These are phyloP conservation scores for Adelphocoris suturalis DNA, from an alignment of 2,888 invertebrate genomes.

Conservation along the genomic window DNA sequence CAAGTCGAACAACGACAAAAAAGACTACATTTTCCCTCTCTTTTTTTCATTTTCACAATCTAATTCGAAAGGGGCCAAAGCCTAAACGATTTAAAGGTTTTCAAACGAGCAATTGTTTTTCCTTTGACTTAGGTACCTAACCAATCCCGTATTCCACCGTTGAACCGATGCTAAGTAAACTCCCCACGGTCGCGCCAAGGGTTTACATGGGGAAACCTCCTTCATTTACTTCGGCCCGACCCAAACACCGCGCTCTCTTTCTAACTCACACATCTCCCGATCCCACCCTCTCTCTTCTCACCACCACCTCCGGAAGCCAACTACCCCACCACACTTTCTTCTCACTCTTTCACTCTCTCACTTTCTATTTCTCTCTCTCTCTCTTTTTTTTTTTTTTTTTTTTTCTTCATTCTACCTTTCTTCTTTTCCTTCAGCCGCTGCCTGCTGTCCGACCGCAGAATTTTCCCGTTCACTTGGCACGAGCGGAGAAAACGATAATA, in stretches of 20 bases:
- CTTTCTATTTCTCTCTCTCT: background rate
- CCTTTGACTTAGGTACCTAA: background rate
- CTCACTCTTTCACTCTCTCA: background rate
- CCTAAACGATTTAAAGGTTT: slow-evolving; percentile 9
- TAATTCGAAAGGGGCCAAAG: background rate
- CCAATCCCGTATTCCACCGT: slow-evolving; percentile 3
- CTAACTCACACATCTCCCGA: background rate
- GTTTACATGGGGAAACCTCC: slow-evolving; percentile 5
- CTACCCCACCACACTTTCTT: background rate
- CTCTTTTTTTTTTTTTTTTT: background rate
- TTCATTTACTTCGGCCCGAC: background rate
- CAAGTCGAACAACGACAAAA: background rate
- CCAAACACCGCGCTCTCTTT: background rate
- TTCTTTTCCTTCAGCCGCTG: background rate
- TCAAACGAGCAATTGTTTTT: slow-evolving; percentile 9
- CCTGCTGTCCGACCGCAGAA: background rate
- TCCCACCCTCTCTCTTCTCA: background rate
- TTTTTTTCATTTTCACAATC: background rate
- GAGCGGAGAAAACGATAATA: slow-evolving; percentile 21
- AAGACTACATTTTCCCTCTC: background rate
- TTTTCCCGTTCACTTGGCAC: slow-evolving; percentile 25
- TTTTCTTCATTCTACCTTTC: background rate
- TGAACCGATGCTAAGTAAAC: slow-evolving; percentile 19
- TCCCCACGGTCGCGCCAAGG: background rate
- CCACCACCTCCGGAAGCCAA: background rate